Evolutionary conservation across 2,113 vertebrate genomes (phyloP).

Genomic region (Enhydra lutris): DNA sequence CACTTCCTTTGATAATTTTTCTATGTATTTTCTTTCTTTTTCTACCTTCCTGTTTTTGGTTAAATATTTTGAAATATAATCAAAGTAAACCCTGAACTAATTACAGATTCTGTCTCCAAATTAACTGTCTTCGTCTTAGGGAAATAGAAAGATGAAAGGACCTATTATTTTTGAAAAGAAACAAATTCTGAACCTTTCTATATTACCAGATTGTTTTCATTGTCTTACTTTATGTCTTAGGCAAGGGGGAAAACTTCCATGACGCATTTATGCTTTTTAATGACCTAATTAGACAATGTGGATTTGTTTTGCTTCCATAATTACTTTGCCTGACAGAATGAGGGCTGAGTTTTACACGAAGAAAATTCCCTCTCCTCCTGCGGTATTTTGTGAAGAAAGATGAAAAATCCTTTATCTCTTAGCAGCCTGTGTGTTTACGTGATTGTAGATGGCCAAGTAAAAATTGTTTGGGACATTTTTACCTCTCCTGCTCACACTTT

Average conservation of each 20-base stretch:
- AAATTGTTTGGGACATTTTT: not conserved
- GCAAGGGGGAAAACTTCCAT: conserved; percentile 62
- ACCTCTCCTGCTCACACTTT: not conserved
- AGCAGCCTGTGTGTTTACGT: conserved; percentile 25
- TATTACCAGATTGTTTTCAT: conserved; percentile 65
- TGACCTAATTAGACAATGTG: conserved; percentile 67
- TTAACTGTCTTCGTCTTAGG: conserved; percentile 62
- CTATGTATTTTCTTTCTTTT: conserved; percentile 32
- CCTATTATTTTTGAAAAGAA: conserved; percentile 65
- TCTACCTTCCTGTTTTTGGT: conserved; percentile 66
- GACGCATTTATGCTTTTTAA: conserved; percentile 66
- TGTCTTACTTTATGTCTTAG: conserved; percentile 70
- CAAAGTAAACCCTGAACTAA: conserved; percentile 62
- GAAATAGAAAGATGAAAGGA: conserved; percentile 71
- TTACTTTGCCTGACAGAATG: conserved; percentile 65
- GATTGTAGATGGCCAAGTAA: not conserved
- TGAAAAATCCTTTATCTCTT: conserved; percentile 26
- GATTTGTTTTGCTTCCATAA: conserved; percentile 67
- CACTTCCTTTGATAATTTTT: conserved; percentile 61
- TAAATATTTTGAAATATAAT: conserved; percentile 77
- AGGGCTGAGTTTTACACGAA: conserved; percentile 53
- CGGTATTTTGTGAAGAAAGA: conserved; percentile 44
- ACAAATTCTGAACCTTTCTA: conserved; percentile 69
- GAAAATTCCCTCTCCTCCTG: conserved; percentile 41
- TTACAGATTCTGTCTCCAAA: conserved; percentile 69